A percentile compares a stretch with the other conserved stretches of the same genome.
Evolutionary conservation across 2,888 invertebrate species (phyloP).

Genomic region (Anodontia alba): DNA sequence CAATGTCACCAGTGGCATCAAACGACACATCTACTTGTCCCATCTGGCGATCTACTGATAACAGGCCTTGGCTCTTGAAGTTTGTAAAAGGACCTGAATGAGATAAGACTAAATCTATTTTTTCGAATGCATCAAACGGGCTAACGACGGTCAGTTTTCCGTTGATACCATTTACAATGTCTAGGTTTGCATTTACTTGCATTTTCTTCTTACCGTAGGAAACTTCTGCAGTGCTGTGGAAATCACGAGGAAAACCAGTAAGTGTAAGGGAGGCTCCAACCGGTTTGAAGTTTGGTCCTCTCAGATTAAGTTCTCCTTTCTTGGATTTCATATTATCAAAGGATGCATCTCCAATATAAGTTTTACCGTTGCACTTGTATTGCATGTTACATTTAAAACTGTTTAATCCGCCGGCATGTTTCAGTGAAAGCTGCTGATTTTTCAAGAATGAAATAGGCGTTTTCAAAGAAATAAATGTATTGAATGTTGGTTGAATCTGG

Average conservation of each 20-base stretch:
- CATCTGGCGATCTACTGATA: constrained; percentile 19
- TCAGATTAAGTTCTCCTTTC: constrained; percentile 42
- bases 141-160: constrained; percentile 24
- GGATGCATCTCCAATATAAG: constrained; percentile 44
- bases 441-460: constrained; percentile 39
- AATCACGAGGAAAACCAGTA: constrained; percentile 32
- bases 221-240: constrained; percentile 34
- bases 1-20: constrained; percentile 23
- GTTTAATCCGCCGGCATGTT: constrained; percentile 38
- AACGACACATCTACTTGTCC: constrained; percentile 29
- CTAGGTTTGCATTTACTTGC: constrained; percentile 24
- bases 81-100: constrained; percentile 39
- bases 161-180: constrained; percentile 34
- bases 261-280: constrained; percentile 31
- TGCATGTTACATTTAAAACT: constrained; percentile 52
- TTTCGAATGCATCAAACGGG: constrained; percentile 33
- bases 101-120: constrained; percentile 19
- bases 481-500: constrained; percentile 39
- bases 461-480: constrained; percentile 28
- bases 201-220: constrained; percentile 34
- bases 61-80: constrained; percentile 38
- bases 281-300: constrained; percentile 41
- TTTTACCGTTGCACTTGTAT: constrained; percentile 44
- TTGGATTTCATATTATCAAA: constrained; percentile 36
- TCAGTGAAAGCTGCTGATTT: constrained; percentile 49